phyloP scores from a whole-genome alignment of 2,113 vertebrate genomes.

The Chlamydotis undulata region DNA sequence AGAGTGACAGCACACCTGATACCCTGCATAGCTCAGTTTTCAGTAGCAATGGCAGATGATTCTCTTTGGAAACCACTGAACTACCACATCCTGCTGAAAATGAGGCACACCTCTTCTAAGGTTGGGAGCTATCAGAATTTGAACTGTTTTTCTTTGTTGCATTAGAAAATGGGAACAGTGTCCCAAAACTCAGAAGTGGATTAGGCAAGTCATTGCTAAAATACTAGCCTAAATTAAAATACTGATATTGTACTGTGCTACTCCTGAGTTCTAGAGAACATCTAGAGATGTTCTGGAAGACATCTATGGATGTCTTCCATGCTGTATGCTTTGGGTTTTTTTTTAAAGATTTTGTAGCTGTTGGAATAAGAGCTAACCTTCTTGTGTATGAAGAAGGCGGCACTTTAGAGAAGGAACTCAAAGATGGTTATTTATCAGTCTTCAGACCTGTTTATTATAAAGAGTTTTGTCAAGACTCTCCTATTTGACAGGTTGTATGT shows the following conservation, averaged over 20 bases:
- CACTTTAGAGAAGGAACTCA: neutral
- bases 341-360: neutral
- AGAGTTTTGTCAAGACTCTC: neutral
- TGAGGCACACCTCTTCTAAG: constrained; percentile 84
- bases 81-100: constrained; percentile 93
- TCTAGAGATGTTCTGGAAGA: too few species aligned
- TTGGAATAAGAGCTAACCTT: neutral
- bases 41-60: constrained; percentile 89
- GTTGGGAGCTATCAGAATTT: constrained; percentile 61
- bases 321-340: neutral
- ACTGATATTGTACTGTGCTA: neutral
- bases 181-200: neutral
- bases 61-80: constrained; percentile 93
- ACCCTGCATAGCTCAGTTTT: constrained; percentile 91
- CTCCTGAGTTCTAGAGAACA: neutral
- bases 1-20: constrained; percentile 83
- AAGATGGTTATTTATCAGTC: neutral
- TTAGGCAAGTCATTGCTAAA: neutral
- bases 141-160: neutral
- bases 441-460: neutral
- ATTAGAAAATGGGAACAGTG: neutral
- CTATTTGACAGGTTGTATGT: neutral
- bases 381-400: neutral
- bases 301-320: neutral
- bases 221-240: neutral